Evolutionary conservation across 2,888 invertebrate genomes (phyloP).

Genomic region (Metalampra italica): DNA sequence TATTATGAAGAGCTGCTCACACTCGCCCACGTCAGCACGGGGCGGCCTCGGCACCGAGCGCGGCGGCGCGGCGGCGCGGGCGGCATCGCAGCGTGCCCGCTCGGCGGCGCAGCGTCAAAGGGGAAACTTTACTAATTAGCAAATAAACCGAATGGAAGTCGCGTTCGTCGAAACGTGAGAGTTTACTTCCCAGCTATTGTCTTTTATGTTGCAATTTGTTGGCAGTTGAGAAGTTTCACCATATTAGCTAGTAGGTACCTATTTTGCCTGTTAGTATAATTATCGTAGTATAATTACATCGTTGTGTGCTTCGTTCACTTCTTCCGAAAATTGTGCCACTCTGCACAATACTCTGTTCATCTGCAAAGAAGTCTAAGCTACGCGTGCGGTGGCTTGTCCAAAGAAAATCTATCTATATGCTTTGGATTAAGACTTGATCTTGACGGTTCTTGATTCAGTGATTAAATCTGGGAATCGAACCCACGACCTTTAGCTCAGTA

Average conservation of each 20-base stretch:
- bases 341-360: too few species aligned
- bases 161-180: conserved; percentile 35
- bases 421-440: too few species aligned
- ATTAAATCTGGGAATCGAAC: too few species aligned
- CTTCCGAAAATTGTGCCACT: too few species aligned
- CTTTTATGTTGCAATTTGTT: conserved; percentile 34
- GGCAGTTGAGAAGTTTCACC: conserved; percentile 14
- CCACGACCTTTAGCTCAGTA: too few species aligned
- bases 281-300: too few species aligned
- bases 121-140: conserved; percentile 8
- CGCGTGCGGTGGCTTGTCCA: too few species aligned
- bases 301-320: too few species aligned
- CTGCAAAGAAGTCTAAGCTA: too few species aligned
- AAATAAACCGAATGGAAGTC: conserved; percentile 10
- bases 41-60: conserved; percentile 15
- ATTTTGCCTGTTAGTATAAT: neutral
- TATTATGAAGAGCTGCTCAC: conserved; percentile 13
- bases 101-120: conserved; percentile 18
- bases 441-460: too few species aligned
- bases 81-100: conserved; percentile 28
- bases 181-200: conserved; percentile 35
- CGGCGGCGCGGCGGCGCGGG: conserved; percentile 5
- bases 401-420: too few species aligned
- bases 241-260: neutral
- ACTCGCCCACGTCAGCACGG: conserved; percentile 18